Conservation (phyloP, 1,140 invertebrate species). For the Brachionus calyciflorus region DNA sequence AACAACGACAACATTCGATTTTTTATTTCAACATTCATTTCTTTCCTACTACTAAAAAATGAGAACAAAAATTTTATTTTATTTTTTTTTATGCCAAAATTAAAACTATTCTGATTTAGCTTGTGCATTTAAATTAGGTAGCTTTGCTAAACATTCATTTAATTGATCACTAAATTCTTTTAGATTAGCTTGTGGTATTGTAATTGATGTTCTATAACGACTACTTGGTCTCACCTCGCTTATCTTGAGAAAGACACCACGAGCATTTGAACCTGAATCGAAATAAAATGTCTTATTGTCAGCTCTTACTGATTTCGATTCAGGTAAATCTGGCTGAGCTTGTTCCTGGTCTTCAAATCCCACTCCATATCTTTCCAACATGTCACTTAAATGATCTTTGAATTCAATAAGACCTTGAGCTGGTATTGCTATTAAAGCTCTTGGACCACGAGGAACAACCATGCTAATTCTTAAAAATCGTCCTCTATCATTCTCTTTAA, state of each 20-base stretch:
- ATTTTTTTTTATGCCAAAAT: no score
- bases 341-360: slow-evolving; percentile 69
- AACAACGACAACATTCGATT: no score
- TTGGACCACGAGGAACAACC: slow-evolving; percentile 66
- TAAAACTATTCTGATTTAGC: no score
- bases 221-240: slow-evolving; percentile 74
- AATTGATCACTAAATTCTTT: background rate
- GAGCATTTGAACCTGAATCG: slow-evolving; percentile 96
- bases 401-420: slow-evolving; percentile 98
- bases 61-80: no score
- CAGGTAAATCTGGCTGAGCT: slow-evolving; percentile 64
- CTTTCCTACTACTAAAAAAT: no score
- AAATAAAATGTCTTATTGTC: slow-evolving; percentile 99
- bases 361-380: slow-evolving; percentile 90
- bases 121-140: no score
- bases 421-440: slow-evolving; percentile 91
- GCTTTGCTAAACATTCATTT: no score
- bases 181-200: background rate
- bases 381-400: slow-evolving; percentile 87
- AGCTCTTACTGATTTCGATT: slow-evolving; percentile 89
- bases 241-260: slow-evolving; percentile 96
- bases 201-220: background rate
- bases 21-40: no score
- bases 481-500: slow-evolving; percentile 94
- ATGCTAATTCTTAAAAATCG: slow-evolving; percentile 82